Evolutionary conservation across 2,113 vertebrate genomes (phyloP).

Genomic region (Myotis yumanensis): DNA sequence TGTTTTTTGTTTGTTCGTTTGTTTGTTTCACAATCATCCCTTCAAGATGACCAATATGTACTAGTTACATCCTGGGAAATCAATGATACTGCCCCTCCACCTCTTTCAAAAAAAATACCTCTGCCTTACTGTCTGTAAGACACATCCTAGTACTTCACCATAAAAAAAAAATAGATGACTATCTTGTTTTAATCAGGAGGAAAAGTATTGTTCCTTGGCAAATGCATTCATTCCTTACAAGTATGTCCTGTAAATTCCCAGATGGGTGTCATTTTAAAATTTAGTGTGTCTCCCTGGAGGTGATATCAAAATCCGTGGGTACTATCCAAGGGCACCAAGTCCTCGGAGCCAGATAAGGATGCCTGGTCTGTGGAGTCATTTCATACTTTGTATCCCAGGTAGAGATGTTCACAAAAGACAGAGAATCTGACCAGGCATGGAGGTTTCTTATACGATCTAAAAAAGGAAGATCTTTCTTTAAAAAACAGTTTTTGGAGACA

Average conservation of each 20-base stretch:
- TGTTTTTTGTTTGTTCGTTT: background rate
- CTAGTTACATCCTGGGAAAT: background rate
- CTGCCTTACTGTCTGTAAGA: background rate
- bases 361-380: background rate
- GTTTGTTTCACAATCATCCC: background rate
- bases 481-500: slow-evolving; percentile 21
- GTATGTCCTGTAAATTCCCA: background rate
- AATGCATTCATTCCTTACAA: slow-evolving; percentile 32
- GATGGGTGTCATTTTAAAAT: background rate
- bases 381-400: background rate
- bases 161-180: background rate
- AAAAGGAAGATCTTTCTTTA: slow-evolving; percentile 20
- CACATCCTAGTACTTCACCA: background rate
- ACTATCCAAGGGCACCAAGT: background rate
- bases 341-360: background rate
- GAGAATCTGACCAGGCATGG: background rate
- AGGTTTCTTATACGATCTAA: slow-evolving; percentile 13
- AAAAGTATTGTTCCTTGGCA: background rate
- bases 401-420: background rate
- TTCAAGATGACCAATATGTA: background rate
- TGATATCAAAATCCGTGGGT: background rate
- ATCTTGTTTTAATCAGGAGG: background rate
- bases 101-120: too few species aligned
- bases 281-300: background rate
- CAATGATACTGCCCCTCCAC: background rate